Percentiles rank a stretch among this genome's conserved stretches.
phyloP scores from a whole-genome alignment of 2,797 vertebrate species.

The Propithecus deckenii region DNA sequence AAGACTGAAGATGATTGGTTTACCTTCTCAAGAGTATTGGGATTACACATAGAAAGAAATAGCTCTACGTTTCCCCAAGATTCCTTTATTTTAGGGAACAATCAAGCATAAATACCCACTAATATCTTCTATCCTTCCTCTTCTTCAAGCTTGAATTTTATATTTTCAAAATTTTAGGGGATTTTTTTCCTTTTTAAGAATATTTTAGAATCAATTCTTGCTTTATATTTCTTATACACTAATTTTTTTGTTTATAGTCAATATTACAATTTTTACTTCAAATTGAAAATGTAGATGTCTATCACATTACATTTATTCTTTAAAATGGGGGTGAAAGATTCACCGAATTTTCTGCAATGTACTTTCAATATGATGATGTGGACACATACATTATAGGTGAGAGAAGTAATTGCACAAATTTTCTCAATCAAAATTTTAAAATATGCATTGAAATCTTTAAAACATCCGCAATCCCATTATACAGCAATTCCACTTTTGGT shows the following conservation, averaged over 20 bases:
- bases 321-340: background rate
- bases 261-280: background rate
- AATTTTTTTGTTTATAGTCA: background rate
- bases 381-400: background rate
- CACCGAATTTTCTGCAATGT: background rate
- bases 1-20: background rate
- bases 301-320: background rate
- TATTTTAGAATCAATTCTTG: background rate
- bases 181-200: background rate
- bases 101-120: background rate
- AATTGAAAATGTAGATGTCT: background rate
- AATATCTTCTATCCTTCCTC: background rate
- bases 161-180: background rate
- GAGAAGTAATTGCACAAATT: background rate
- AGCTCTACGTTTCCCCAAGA: background rate
- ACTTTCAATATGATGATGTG: background rate
- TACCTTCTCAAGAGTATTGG: background rate
- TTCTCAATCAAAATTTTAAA: background rate
- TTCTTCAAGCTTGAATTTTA: background rate
- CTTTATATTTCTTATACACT: background rate
- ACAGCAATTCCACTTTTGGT: background rate
- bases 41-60: background rate
- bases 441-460: background rate
- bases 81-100: background rate
- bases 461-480: background rate